phyloP scores from a whole-genome alignment of 2,797 vertebrate species.

The Squalus acanthias region DNA sequence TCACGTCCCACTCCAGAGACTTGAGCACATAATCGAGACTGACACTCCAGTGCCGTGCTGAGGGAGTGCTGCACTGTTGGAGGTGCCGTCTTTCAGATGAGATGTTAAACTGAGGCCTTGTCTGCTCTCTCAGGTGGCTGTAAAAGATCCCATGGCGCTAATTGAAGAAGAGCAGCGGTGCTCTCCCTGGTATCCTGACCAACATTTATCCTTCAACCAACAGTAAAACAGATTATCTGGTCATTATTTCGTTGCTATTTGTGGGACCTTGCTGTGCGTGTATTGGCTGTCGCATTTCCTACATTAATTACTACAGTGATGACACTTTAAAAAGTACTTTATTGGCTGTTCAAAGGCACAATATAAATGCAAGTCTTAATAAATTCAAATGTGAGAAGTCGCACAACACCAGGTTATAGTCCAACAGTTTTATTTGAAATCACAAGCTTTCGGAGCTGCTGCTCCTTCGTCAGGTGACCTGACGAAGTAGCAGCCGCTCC shows the following conservation, averaged over 20 bases:
- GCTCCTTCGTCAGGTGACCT: too few relatives aligned
- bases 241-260: neutral
- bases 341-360: neutral
- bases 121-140: too few relatives aligned
- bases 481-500: too few relatives aligned
- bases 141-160: too few relatives aligned
- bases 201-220: neutral
- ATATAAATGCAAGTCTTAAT: neutral
- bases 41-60: neutral
- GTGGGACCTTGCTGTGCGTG: neutral
- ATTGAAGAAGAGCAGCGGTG: too few relatives aligned
- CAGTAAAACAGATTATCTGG: neutral
- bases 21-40: neutral
- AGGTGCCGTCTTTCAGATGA: neutral
- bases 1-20: neutral
- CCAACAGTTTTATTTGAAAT: too few relatives aligned
- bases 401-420: too few relatives aligned
- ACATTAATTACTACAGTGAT: neutral
- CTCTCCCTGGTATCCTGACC: too few relatives aligned
- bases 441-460: too few relatives aligned
- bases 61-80: neutral
- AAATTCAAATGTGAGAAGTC: too few relatives aligned
- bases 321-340: neutral
- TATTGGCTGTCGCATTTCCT: neutral
- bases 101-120: neutral